phyloP scores from a whole-genome alignment of 2,113 vertebrate species.

The Rhinoderma darwinii region DNA sequence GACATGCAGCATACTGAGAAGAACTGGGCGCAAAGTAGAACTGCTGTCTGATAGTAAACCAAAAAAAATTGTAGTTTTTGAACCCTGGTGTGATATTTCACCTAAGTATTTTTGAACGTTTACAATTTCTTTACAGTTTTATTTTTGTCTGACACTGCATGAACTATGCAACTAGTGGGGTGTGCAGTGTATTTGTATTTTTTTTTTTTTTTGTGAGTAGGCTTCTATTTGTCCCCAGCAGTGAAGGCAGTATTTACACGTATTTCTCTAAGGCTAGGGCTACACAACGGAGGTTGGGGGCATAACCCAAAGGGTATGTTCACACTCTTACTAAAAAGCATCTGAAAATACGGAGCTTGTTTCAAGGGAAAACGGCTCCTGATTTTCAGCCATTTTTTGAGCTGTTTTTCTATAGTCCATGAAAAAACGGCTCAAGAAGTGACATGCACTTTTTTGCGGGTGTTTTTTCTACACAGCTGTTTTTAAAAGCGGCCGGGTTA shows the following conservation, averaged over 20 bases:
- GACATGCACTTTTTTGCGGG: no score
- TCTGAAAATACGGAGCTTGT: no score
- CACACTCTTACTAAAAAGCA: no score
- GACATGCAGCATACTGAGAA: conserved; percentile 48
- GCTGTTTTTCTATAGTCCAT: no score
- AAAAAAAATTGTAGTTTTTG: conserved; percentile 24
- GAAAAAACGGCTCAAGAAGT: no score
- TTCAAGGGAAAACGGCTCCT: no score
- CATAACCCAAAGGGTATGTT: neutral
- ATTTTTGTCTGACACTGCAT: conserved; percentile 47
- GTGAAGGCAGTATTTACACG: neutral
- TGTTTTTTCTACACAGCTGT: no score
- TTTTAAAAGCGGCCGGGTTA: no score
- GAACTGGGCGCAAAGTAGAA: conserved; percentile 11
- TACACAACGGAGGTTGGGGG: neutral
- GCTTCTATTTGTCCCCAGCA: conserved; percentile 16
- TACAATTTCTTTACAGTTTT: conserved; percentile 13
- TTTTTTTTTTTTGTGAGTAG: conserved; percentile 35
- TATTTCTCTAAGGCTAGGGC: neutral
- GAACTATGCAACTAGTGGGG: conserved; percentile 53
- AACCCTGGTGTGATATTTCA: neutral
- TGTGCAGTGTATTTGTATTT: conserved; percentile 29
- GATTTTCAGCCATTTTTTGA: no score
- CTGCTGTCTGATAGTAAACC: conserved; percentile 35
- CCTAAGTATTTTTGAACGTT: conserved; percentile 28